Evolutionary conservation across 2,113 vertebrate species (phyloP), one percentile per base, ranked within the genome.

Genomic region (Lanius collurio): DNA sequence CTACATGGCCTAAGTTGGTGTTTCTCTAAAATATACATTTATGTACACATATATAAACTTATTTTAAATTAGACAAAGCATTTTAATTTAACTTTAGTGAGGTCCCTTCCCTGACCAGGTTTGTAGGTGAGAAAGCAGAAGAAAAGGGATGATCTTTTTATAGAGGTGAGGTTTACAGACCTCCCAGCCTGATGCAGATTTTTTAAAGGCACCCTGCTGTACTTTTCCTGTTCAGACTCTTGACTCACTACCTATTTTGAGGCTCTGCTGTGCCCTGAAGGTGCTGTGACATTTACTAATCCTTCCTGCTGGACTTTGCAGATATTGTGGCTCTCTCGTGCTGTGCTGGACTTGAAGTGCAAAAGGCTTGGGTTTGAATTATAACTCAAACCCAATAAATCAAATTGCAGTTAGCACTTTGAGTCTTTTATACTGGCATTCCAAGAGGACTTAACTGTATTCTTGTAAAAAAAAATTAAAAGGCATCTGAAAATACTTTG

Each of bases 221-320:
- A 83, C 88, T 80, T 91, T 88, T 83, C 73, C 83, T 94, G 67
- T 64, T 89, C 83, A 82, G 53, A 89, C 56, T 95, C 93, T 87
- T 89, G 85, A 92, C 87, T 98, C 93, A 76, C 97, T 93, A 89
- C 96, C 93, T 90, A 69, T 96, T 93, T 96, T 95, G 91, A 97
- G 94, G 71, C 50, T 95, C 81, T 93, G 10, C 87, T 76, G 81
- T 96, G 90, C 93, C 94, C 94, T 86, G 67, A 86, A 96, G 95
- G 50, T 86, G 70, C 65, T 76, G 87, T 98, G 97, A 96, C 96
- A 97, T 98, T 98, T 98, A 69, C 94, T 97, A 71, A 97, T 86
- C 92, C 90, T 95, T 94, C 87, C 91, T 69, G 18, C 84, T 95
- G 92, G 94, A 95, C 87, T 83, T 83, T 39, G 18, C 76, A 97